These are phyloP conservation scores for Prunella himalayana DNA, from an alignment of 2,113 vertebrate species.

Conservation along the genomic window DNA sequence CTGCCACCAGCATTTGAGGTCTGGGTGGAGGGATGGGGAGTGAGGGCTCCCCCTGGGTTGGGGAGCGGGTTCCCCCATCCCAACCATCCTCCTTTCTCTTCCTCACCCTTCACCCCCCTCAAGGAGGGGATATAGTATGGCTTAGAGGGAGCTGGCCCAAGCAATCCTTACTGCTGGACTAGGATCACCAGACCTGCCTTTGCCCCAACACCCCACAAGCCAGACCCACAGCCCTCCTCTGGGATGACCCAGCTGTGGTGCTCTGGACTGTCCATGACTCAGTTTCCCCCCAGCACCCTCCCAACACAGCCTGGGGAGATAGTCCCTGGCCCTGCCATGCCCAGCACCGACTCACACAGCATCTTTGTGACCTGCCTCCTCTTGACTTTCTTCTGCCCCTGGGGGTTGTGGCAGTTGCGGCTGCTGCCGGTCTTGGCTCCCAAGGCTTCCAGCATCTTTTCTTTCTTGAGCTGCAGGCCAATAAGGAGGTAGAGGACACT, in stretches of 20 bases:
- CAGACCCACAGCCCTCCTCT: not conserved
- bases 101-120: not conserved
- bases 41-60: too few species aligned
- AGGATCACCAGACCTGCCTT: not conserved
- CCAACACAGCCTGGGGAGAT: not conserved
- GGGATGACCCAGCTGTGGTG: not conserved
- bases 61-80: not conserved
- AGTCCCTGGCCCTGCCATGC: not conserved
- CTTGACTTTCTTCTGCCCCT: slow-evolving; percentile 71
- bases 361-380: slow-evolving; percentile 91
- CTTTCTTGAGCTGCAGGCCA: slow-evolving; percentile 80
- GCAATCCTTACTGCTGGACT: not conserved
- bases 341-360: slow-evolving; percentile 83
- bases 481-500: slow-evolving; percentile 89
- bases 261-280: not conserved
- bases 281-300: not conserved
- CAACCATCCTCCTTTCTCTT: not conserved
- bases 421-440: slow-evolving; percentile 55
- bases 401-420: slow-evolving; percentile 36
- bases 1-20: not conserved
- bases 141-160: not conserved
- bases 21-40: not conserved
- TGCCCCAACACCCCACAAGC: fast-evolving
- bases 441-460: slow-evolving; percentile 75
- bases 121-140: fast-evolving